A percentile compares a stretch with the other conserved stretches of the same genome.
phyloP scores from a whole-genome alignment of 1,140 invertebrate genomes.

The Drosophila rufa region DNA sequence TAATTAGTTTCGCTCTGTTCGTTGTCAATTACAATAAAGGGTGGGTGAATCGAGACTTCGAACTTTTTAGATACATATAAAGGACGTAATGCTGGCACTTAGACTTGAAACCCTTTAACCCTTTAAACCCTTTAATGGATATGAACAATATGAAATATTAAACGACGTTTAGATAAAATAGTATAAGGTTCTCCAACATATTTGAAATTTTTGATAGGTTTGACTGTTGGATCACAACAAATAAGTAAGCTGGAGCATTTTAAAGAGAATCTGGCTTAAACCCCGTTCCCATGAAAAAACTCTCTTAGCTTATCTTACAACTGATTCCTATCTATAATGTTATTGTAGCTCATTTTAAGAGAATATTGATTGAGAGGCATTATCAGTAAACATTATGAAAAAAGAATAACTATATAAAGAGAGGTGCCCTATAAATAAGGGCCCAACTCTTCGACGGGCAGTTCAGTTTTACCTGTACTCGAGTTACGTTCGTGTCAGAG shows the following conservation, averaged over 20 bases:
- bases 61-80: not conserved
- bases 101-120: no score
- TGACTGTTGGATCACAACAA: not conserved
- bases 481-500: constrained; percentile 3
- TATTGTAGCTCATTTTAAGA: not conserved
- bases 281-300: not conserved
- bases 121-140: not conserved
- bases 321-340: not conserved
- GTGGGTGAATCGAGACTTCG: not conserved
- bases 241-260: no score
- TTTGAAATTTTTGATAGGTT: not conserved
- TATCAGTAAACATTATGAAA: not conserved
- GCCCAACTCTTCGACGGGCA: not conserved
- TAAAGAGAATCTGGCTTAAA: not conserved
- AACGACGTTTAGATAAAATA: not conserved
- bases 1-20: not conserved
- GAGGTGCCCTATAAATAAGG: not conserved
- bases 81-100: not conserved
- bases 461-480: constrained; percentile 15
- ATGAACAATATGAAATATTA: not conserved
- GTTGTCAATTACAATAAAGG: not conserved
- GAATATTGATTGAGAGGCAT: not conserved
- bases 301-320: constrained; percentile 7
- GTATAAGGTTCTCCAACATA: not conserved
- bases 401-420: not conserved